Conservation (phyloP, 2,113 vertebrate genomes). For the Thalassoma bifasciatum region DNA sequence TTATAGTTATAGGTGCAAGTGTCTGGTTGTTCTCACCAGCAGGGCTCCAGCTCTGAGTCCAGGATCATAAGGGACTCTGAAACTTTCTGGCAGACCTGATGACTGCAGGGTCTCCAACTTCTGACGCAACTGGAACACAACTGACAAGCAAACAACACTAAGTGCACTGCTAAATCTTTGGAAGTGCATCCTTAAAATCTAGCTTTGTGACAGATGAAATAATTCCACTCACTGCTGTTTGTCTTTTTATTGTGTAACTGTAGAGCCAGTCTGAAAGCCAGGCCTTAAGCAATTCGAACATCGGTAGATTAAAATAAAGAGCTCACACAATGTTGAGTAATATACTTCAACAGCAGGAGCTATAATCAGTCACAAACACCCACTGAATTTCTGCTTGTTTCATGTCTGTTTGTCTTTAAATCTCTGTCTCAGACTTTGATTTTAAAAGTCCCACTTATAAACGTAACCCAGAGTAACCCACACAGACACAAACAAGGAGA, state of each 20-base stretch:
- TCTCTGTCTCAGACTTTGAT: neutral
- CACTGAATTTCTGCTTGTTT: neutral
- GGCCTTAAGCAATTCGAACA: neutral
- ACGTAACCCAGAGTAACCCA: too few species aligned
- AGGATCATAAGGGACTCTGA: constrained; percentile 95
- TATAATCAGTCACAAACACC: neutral
- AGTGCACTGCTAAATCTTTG: neutral
- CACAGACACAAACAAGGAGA: too few species aligned
- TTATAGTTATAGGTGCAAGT: neutral
- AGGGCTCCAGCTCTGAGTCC: constrained; percentile 93
- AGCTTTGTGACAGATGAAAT: neutral
- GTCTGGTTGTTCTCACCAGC: constrained; percentile 82
- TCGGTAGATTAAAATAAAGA: neutral
- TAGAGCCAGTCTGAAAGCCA: neutral
- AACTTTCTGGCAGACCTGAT: constrained; percentile 90
- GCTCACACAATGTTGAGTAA: too few species aligned
- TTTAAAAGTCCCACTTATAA: too few species aligned
- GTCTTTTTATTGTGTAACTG: neutral
- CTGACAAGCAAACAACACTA: constrained; percentile 72
- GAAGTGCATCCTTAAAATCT: too few species aligned
- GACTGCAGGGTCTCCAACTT: constrained; percentile 93
- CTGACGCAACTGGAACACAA: constrained; percentile 93
- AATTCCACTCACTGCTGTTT: neutral
- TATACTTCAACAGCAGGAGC: neutral
- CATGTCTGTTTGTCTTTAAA: too few species aligned